A percentile compares a stretch with the other conserved stretches of the same genome.
Conservation (phyloP, 2,113 vertebrate genomes). For the Scophthalmus maximus region DNA sequence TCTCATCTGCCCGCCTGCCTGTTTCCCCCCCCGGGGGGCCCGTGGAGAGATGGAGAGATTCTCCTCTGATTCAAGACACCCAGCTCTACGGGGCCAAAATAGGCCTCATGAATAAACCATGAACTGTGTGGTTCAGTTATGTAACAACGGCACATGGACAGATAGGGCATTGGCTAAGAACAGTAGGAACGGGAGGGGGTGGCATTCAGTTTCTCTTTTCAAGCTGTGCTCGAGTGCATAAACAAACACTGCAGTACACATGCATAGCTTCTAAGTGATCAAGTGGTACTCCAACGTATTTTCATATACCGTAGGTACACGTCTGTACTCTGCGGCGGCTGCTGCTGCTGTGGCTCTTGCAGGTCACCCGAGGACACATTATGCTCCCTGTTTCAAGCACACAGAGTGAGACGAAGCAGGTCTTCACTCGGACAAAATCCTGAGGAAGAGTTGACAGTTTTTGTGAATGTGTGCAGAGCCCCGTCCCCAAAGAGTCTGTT, state of each 20-base stretch:
- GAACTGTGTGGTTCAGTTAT: constrained; percentile 69
- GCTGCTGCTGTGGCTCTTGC: background rate
- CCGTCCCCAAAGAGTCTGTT: too few relatives aligned
- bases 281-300: constrained; percentile 20
- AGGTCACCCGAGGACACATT: background rate
- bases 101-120: constrained; percentile 77
- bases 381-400: too few relatives aligned
- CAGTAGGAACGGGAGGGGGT: constrained; percentile 47
- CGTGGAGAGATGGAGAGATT: constrained; percentile 62
- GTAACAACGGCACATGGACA: constrained; percentile 64
- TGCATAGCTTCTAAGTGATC: background rate
- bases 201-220: constrained; percentile 29
- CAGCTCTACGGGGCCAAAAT: constrained; percentile 70
- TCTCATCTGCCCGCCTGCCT: constrained; percentile 50
- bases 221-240: constrained; percentile 29
- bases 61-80: constrained; percentile 70
- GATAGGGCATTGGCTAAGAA: constrained; percentile 49
- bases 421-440: background rate
- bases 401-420: background rate
- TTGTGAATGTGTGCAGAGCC: background rate
- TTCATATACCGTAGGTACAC: background rate
- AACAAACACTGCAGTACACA: constrained; percentile 45
- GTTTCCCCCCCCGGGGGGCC: constrained; percentile 41
- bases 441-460: background rate
- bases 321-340: background rate